phyloP scores from a whole-genome alignment of 1,140 invertebrate species.

The Mylabris phalerata region DNA sequence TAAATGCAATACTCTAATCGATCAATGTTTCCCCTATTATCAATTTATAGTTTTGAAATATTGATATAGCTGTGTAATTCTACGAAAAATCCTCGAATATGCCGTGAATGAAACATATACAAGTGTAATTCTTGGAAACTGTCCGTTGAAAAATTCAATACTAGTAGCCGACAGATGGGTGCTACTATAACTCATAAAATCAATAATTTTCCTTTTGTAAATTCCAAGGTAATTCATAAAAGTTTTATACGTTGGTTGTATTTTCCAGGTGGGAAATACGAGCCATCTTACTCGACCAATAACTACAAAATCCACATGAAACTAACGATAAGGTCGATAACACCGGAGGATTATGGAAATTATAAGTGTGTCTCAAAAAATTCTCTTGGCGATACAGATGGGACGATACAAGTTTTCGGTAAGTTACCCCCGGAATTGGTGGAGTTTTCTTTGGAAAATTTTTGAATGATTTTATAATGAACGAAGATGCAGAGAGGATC shows the following conservation, averaged over 20 bases:
- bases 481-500: neutral
- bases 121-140: neutral
- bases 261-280: conserved; percentile 63
- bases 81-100: too few relatives aligned
- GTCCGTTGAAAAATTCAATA: neutral
- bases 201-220: neutral
- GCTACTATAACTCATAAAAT: neutral
- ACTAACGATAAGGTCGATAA: conserved; percentile 66
- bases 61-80: too few relatives aligned
- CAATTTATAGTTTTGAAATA: too few relatives aligned
- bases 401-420: conserved; percentile 82
- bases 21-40: too few relatives aligned
- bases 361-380: conserved; percentile 88
- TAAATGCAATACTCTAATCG: too few relatives aligned
- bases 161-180: neutral
- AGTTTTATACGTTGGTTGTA: neutral
- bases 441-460: neutral
- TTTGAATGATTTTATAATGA: conserved; percentile 13
- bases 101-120: too few relatives aligned
- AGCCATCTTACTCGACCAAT: conserved; percentile 58
- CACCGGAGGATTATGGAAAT: conserved; percentile 61
- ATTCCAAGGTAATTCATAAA: neutral
- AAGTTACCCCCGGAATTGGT: conserved; percentile 27
- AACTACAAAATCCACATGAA: conserved; percentile 72
- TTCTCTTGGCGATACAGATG: conserved; percentile 67